Evolutionary conservation across 1,140 invertebrate genomes (phyloP), one percentile per base, ranked within the genome.

Genomic region (Drosophila littoralis): DNA sequence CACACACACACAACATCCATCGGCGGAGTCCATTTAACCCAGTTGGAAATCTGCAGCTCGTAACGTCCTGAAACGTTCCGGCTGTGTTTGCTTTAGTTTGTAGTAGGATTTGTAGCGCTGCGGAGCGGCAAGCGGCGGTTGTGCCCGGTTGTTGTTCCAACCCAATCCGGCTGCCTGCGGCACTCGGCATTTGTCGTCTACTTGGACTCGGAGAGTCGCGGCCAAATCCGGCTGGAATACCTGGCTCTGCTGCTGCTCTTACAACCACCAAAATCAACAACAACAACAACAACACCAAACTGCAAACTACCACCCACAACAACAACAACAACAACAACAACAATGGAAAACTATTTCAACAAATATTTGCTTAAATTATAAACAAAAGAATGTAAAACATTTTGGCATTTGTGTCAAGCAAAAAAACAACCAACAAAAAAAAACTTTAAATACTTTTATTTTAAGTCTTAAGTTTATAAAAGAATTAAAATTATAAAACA

Each of bases 381-480:
- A 91, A 78, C 73, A 77, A 78, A 82, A 86, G 60, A 86, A 91
- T 90, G 85, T 90, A 82, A 90, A 91, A 91, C 85, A 91, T 91
- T 91, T 91, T 90, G 86, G 72, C 85, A 86, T 86, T 81, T 90
- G 83, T 88, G 83, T 90, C 86, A 76, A 90, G 78, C 85, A 90
- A 89, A 90, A 86, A 82, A 63, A 32, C 60, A 77, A 51, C 63
- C 68, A 55, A 69, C 81, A 77, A 72, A 82, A 67, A 79, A 79
- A 63, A 86, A 82, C 77, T 89, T 88, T 84, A 89, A 90, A 90
- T 90, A 90, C 74, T 90, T 91, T 91, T 90, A 91, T 91, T 91
- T 91, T 91, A 91, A 91, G 90, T 81, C 90, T 91, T 91, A 91
- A 91, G 90, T 91, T 91, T 91, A 91, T 91, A 91, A 91, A 91